Evolutionary conservation across 2,888 invertebrate species (phyloP), one percentile per base, ranked within the genome.

Genomic region (Monoplex corrugatus): DNA sequence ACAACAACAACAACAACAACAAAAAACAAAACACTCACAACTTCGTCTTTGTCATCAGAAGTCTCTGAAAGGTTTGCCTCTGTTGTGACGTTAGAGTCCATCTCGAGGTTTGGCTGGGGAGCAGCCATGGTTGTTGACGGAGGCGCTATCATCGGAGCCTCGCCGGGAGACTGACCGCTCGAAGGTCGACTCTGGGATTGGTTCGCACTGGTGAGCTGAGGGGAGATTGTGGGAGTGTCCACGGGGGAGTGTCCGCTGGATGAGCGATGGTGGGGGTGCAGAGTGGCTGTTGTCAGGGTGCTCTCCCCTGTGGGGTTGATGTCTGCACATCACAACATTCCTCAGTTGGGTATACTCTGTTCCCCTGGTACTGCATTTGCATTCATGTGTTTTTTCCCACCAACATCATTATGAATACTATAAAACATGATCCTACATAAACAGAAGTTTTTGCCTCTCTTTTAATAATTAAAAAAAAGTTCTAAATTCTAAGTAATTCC

Each of bases 221-320:
- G 57, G 57, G 57, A 44, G 84, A 28, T 2, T 16, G 78, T n/a
- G 45, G 43, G 45, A 5, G 40, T 28, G 0, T 57, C 57, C 5
- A 28, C 57, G 16, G 75, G 75, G 16, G 75, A 32, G 72, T 6
- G 32, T 72, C 72, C 72, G 38, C 72, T 19, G 63, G 63, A 28
- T 16, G 63, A 23, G 38, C 75, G 75, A 38, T 75, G 75, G 38
- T 75, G 75, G 75, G 75, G 75, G 38, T 75, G 75, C 35, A 75
- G 75, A 38, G 35, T 75, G 75, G 72, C 35, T 35, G 75, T 75
- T 35, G 75, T 38, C 38, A 8, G 75, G 38, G 75, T 19, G 75
- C 75, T 38, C 75, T 75, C 75, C 75, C 75, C 75, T 75, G 75
- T 2, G 13, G 75, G 75, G 38, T 75, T 75, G 75, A 75, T 35